Conservation (phyloP, 2,113 vertebrate genomes). For the Arenaria interpres region DNA sequence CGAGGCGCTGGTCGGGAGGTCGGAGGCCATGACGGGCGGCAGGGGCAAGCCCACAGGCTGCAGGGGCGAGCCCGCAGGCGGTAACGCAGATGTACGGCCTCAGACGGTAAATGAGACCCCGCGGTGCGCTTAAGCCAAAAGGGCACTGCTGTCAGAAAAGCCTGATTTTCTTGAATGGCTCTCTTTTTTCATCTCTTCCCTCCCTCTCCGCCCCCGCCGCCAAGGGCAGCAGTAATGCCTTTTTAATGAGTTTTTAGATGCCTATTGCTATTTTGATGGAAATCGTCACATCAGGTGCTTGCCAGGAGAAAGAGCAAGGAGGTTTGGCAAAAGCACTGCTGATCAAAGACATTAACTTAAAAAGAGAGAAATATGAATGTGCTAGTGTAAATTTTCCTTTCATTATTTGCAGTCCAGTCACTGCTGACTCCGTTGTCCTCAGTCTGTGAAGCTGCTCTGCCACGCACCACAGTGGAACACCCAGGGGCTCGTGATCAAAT, state of each 20-base stretch:
- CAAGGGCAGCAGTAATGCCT: background rate
- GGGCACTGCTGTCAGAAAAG: background rate
- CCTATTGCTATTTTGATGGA: background rate
- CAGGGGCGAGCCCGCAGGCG: accelerated
- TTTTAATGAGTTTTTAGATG: background rate
- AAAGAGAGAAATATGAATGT: background rate
- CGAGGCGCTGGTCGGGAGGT: too few species aligned
- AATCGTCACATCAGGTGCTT: background rate
- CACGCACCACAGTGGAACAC: accelerated
- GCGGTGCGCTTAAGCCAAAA: accelerated
- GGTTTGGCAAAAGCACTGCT: background rate
- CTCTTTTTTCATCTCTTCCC: accelerated
- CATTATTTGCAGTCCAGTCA: background rate
- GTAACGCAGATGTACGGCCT: accelerated
- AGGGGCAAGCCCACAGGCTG: accelerated
- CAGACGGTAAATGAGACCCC: accelerated
- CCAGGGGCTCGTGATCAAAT: background rate
- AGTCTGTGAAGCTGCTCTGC: background rate
- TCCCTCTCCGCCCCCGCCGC: too few species aligned
- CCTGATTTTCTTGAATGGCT: accelerated
- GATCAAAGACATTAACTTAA: background rate
- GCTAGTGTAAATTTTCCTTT: background rate
- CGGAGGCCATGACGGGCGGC: too few species aligned
- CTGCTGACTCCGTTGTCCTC: background rate
- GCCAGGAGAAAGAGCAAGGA: background rate